These are phyloP conservation scores for Lynx canadensis DNA, from an alignment of 2,113 vertebrate genomes.

Conservation along the genomic window DNA sequence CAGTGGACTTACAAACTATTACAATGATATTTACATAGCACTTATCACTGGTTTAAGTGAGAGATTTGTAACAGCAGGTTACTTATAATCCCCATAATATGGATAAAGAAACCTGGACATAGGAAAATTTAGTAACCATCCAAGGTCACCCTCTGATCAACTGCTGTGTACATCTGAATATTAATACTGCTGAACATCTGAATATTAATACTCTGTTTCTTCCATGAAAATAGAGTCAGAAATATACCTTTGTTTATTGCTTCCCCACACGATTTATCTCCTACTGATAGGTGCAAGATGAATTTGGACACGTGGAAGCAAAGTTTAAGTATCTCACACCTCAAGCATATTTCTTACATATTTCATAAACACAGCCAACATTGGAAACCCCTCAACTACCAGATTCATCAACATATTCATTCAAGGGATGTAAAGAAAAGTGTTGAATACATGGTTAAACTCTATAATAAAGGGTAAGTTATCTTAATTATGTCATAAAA, in stretches of 20 bases:
- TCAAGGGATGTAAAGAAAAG: background rate
- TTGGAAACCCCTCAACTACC: background rate
- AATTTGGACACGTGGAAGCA: background rate
- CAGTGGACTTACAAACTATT: slow-evolving; percentile 7
- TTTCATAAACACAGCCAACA: background rate
- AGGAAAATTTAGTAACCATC: background rate
- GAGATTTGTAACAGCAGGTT: background rate
- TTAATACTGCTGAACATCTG: background rate
- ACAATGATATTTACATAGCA: background rate
- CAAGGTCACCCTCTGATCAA: background rate
- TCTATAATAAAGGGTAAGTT: background rate
- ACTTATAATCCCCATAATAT: background rate
- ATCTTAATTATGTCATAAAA: slow-evolving; percentile 19
- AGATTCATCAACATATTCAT: background rate
- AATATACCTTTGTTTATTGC: background rate
- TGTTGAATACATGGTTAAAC: background rate
- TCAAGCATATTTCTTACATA: background rate
- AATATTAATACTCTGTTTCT: slow-evolving; percentile 9
- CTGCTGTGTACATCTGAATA: background rate
- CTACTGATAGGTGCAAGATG: background rate
- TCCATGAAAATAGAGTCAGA: background rate
- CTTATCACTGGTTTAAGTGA: background rate
- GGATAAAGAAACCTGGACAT: background rate
- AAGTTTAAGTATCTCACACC: background rate
- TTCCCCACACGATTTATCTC: background rate